Base-by-base conservation (phyloP, 2,888 invertebrate genomes). In the Agriopis aurantiaria region DNA sequence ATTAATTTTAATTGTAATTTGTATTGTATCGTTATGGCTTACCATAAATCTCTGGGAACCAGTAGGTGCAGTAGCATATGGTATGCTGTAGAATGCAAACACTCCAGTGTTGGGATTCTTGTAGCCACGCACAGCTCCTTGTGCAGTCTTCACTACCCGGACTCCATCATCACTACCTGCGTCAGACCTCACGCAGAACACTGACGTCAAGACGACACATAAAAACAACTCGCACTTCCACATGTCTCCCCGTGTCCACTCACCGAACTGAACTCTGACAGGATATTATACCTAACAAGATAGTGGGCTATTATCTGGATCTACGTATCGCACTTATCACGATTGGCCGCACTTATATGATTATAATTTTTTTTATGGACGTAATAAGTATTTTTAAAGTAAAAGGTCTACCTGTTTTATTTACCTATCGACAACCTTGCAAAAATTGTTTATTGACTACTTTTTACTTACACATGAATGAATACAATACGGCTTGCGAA, bases 41-140 rank as follows among this genome's bases (percentile, higher is more conserved):
- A 76, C 85, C 78, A 86, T 86, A 71, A 84, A 90, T 69, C 76
- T 84, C 11, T 87, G 57, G 0, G 55, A 48, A 1, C 88, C 88
- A 6, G 80, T 84, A 0, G 89, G 90, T 1, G 83, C 85, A n/a
- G 84, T 87, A 0, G 90, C 90, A 53, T 89, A 90, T 0, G 89
- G 90, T 9, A 91, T 87, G 49, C 83, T 81, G 55, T 84, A 81
- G 66, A 88, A 91, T 0, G 73, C 68, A 61, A 77, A 89, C 3
- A 86, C 70, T 10, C 80, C 79, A 7, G 75, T 69, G 7, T 70
- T 71, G 0, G 79, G 75, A 7, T 83, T 80, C 41, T 77, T 78
- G 60, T 79, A 82, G 0, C 90, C 89, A 0, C 79, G 77, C 43
- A 89, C 84, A 0, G 75, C 77, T 0, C 89, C 90, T 69, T 88